phyloP scores from a whole-genome alignment of 1,140 invertebrate genomes.

The Drosophila varians region DNA sequence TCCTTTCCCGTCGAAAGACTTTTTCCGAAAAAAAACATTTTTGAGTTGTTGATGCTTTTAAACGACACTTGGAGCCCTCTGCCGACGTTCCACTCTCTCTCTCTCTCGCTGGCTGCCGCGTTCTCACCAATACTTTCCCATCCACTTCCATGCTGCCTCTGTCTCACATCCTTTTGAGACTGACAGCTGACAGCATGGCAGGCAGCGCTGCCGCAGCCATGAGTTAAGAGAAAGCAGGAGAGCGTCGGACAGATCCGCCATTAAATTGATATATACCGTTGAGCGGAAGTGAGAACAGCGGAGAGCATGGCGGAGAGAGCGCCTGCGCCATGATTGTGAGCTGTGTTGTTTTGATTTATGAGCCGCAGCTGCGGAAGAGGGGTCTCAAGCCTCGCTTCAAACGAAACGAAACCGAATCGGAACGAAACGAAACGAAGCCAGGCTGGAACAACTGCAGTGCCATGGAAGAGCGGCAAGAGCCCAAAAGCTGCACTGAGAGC shows the following conservation, averaged over 20 bases:
- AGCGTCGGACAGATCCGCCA: constrained; percentile 56
- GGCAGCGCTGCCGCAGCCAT: constrained; percentile 59
- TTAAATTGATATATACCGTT: constrained; percentile 70
- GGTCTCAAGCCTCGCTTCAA: constrained; percentile 56
- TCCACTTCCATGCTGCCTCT: neutral
- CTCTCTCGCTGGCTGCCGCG: neutral
- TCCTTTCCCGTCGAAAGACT: constrained; percentile 1
- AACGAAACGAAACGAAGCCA: neutral
- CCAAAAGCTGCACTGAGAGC: constrained; percentile 10
- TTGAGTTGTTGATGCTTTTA: constrained; percentile 4
- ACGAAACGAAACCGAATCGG: constrained; percentile 41
- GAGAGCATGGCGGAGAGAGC: constrained; percentile 30
- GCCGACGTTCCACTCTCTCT: neutral
- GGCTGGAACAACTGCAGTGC: constrained; percentile 48
- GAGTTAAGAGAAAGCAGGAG: constrained; percentile 50
- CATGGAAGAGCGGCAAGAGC: constrained; percentile 6
- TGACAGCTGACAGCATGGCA: constrained; percentile 74
- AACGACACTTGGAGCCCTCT: neutral
- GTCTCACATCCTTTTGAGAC: constrained; percentile 75
- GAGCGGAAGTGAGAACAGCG: constrained; percentile 10
- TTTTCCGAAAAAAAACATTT: constrained; percentile 1
- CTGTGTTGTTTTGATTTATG: constrained; percentile 77
- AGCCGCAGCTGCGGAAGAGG: constrained; percentile 19
- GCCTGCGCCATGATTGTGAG: constrained; percentile 46
- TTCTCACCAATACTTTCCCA: neutral